Base-by-base conservation (phyloP, 2,113 vertebrate species). In the Callopanchax toddi region DNA sequence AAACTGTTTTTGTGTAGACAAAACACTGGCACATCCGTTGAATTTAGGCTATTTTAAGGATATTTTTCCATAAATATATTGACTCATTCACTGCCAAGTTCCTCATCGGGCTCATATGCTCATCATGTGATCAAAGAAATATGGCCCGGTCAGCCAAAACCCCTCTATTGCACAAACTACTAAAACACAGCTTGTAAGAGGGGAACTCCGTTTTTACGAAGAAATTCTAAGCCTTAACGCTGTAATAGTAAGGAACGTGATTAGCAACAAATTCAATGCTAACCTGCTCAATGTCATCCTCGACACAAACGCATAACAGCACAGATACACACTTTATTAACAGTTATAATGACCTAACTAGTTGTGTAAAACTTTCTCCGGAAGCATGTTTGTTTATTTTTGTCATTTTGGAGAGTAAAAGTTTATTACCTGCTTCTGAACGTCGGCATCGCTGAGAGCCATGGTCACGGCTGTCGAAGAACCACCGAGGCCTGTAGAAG, bases 391-490 rank as follows among this genome's bases (percentile, higher is more conserved):
- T 34, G 22, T 10, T 20, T 13, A 11, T 29, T 3, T 0, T 21
- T 10, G 57, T 34, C 36, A 11, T 37, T 17, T 0, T 73, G 42
- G 62, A 82, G 79, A 67, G 56, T 23, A 80, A 78, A 79, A 44
- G 0, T 34, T 62, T 25, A 11, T 66, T 89, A 98, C 97, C 97
- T 99, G 97, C 86, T 98, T 98, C 83, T 99, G 96, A 32, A 98
- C 97, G 60, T 99, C 97, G 39, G 96, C 97, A 86, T 99, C 96
- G 91, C 97, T 99, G 71, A 99, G 95, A 78, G 97, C 97, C 97
- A 98, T 97, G 40, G 73, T 81, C 70, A 85, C 71, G 32, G 81
- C 73, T 65, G 71, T 82, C 46, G 61, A 40, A 65, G 76, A 74
- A 81, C 63, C 46, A 64, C 40, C n/a, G 7, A 60, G 82, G 71